Evolutionary conservation across 2,888 invertebrate genomes (phyloP), one percentile per base, ranked within the genome.

Genomic region (Zygothrica quintamaculata): DNA sequence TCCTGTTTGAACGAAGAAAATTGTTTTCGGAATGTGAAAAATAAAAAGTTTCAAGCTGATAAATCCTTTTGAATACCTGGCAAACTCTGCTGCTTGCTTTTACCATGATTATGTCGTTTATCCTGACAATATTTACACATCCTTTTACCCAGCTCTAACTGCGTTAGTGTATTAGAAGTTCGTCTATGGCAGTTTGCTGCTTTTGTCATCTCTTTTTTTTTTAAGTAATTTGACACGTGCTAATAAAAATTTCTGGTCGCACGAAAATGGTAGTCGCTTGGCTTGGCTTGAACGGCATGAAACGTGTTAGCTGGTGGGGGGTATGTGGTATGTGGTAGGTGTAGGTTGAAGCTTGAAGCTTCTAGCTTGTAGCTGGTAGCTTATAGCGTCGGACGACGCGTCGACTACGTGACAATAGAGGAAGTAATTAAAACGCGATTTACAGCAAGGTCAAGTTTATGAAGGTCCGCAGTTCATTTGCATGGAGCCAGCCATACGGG

Each of bases 391-490:
- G 70, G 65, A 37, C 68, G 57, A 66, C 58, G 64, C 61, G 77
- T 51, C 56, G 64, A 65, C 84, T 80, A 86, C 80, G 80, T 80
- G 80, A 80, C 80, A 80, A 86, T 80, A 62, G 59, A 84, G 80
- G 86, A 80, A 80, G 80, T 86, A 80, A 80, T 80, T 80, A 80
- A 86, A 80, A 84, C 84, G 74, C 80, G 84, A 80, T 80, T 80
- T 79, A 79, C 70, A 74, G 65, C 87, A 86, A 80, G 80, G 80
- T 80, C 80, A 80, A 84, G 86, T 74, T 80, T 80, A 80, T 80
- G 86, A 86, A 86, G 86, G 84, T 80, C 74, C 65, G 39, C 59
- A 79, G 84, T 80, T 85, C 79, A 84, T 80, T 80, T 84, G 82
- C 79, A 84, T 66, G 59, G 40, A 16, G 43, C 29, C 40, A 16